A percentile compares a stretch with the other conserved stretches of the same genome.
Conservation (phyloP, 2,113 vertebrate species). For the Phyllostomus discolor region DNA sequence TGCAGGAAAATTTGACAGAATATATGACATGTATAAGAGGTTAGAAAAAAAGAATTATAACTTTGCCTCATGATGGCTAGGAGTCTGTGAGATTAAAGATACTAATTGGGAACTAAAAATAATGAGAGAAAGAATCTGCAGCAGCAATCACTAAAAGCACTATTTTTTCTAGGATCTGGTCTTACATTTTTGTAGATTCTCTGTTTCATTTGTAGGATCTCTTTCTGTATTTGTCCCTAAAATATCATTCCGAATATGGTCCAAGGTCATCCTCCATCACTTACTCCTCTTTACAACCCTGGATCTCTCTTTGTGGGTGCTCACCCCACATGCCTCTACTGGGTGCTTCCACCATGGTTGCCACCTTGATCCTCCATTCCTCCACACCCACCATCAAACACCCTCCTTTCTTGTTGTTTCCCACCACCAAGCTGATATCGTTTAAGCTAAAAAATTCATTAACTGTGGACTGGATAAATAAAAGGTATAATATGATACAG, state of each 20-base stretch:
- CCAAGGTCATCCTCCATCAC: background rate
- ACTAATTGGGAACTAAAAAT: background rate
- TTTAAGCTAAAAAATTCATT: background rate
- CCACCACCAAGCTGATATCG: accelerated
- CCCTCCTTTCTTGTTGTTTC: accelerated
- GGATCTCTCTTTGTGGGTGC: no score
- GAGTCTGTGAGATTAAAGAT: background rate
- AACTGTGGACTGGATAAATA: background rate
- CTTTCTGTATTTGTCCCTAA: background rate
- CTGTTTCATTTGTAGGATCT: background rate
- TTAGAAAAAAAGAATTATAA: accelerated
- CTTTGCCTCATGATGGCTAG: accelerated
- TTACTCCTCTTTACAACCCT: background rate
- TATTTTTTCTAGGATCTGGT: background rate
- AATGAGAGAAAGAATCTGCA: background rate
- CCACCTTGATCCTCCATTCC: accelerated
- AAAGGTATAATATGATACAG: background rate
- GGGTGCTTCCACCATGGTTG: background rate
- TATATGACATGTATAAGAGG: background rate
- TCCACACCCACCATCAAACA: background rate
- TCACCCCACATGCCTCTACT: background rate
- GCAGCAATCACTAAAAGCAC: background rate
- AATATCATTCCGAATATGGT: accelerated
- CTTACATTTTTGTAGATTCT: background rate
- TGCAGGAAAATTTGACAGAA: background rate